These are phyloP conservation scores for Crypturellus tataupa DNA, from an alignment of 2,797 vertebrate genomes.

Conservation along the genomic window DNA sequence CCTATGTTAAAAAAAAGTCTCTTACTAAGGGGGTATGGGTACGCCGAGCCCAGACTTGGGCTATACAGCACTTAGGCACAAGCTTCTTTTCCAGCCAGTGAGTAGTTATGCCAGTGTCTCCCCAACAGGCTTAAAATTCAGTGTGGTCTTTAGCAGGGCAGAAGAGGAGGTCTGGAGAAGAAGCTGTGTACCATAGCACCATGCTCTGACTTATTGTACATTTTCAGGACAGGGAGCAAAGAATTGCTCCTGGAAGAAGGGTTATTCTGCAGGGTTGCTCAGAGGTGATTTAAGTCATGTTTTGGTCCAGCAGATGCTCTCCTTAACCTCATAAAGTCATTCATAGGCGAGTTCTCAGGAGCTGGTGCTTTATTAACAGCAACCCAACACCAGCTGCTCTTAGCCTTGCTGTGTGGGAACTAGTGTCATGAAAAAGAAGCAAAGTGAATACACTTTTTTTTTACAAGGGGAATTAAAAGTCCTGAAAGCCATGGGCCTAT, in stretches of 20 bases:
- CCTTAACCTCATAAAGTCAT: not conserved
- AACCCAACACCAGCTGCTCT: slow-evolving; percentile 7
- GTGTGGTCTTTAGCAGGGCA: not conserved
- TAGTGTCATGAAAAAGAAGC: slow-evolving; percentile 32
- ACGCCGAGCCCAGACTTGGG: not conserved
- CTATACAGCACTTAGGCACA: not conserved
- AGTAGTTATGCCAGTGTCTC: not conserved
- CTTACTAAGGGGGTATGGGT: rapidly evolving
- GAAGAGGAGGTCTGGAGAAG: not conserved
- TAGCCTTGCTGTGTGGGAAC: slow-evolving; percentile 29
- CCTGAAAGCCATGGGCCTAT: slow-evolving; percentile 66
- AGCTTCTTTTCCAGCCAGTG: not conserved
- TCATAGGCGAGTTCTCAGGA: not conserved
- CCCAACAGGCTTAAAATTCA: not conserved
- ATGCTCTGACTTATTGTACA: not conserved
- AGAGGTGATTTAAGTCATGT: not conserved
- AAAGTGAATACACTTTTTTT: slow-evolving; percentile 24
- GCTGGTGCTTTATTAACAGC: slow-evolving; percentile 12
- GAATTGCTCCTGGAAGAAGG: rapidly evolving
- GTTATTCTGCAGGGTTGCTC: not conserved
- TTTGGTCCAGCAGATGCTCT: slow-evolving; percentile 23
- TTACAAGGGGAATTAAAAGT: slow-evolving; percentile 61
- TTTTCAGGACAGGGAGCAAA: not conserved
- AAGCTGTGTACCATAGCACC: not conserved
- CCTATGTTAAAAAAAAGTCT: not conserved